Evolutionary conservation across 1,140 invertebrate species (phyloP), one percentile per base, ranked within the genome.

Genomic region (Listronotus oregonensis): DNA sequence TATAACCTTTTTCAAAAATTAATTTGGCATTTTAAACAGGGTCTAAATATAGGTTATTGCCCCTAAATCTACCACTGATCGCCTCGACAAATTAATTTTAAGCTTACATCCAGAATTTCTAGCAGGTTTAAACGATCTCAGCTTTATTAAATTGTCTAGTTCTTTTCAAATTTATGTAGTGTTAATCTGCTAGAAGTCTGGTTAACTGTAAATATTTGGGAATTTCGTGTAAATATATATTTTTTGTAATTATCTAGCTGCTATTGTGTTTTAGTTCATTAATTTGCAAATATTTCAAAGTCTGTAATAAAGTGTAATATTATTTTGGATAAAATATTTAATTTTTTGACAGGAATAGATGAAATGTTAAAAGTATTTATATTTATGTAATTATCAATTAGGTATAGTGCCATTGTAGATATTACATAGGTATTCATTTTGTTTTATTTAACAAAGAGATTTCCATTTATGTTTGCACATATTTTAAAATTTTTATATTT

Each of bases 401-500:
- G 64, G 39, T 27, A 39, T 71, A 71, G 71, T 73, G 70, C 70
- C 70, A 73, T 73, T 73, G 66, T 73, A 71, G 68, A 71, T 73
- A 69, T 66, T 64, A 46, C 21, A 40, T 66, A 66, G 57, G 57
- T 57, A 49, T 64, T 52, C 51, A 49, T 54, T 59, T 70, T 70
- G 37, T 50, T 62, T 65, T 69, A 66, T 55, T 66, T 69, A 64
- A 65, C 47, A 67, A 55, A 72, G 64, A 64, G 34, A 66, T 70
- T 60, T 61, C 56, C 61, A 56, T 69, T 73, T 71, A 69, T 50
- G 70, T 73, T 73, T 73, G 70, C 67, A 73, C 70, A 73, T 73
- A 73, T 67, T 66, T 72, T 50, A 71, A 69, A 64, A 71, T 71
- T 73, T 73, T 73, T 73, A 73, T 73, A 73, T 70, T 71, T 73